Percentiles rank a stretch among this genome's conserved stretches.
phyloP scores from a whole-genome alignment of 2,113 vertebrate genomes.

The Baryphthengus martii region DNA sequence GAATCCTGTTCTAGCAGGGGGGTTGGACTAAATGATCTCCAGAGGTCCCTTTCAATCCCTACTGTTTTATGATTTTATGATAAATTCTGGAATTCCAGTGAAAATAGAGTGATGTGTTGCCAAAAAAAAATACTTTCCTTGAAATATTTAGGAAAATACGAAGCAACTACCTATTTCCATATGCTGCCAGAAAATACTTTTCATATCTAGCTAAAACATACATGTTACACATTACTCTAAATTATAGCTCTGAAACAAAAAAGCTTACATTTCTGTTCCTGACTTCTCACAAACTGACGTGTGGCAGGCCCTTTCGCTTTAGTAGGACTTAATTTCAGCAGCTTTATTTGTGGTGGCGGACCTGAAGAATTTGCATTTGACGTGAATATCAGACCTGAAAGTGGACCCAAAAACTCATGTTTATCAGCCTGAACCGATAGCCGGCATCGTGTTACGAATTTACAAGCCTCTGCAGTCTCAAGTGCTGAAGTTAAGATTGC shows the following conservation, averaged over 20 bases:
- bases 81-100: background rate
- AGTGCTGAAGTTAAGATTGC: slow-evolving; percentile 39
- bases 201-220: background rate
- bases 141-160: background rate
- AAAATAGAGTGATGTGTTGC: background rate
- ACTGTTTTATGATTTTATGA: no score
- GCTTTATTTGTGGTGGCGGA: background rate
- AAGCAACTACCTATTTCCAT: background rate
- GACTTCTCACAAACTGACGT: background rate
- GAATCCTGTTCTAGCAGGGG: no score
- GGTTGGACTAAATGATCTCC: no score
- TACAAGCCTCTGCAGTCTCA: slow-evolving; percentile 1
- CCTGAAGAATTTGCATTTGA: background rate
- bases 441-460: background rate
- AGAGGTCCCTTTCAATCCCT: no score
- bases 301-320: background rate
- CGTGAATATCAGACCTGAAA: background rate
- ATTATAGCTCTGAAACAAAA: background rate
- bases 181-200: background rate
- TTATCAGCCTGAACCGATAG: background rate
- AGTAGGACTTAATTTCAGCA: background rate
- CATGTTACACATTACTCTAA: background rate
- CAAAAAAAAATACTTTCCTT: background rate
- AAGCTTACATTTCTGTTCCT: background rate
- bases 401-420: background rate